Percentiles rank a stretch among this genome's conserved stretches.
Evolutionary conservation across 1,140 invertebrate species (phyloP).

Genomic region (Bombyx mori): DNA sequence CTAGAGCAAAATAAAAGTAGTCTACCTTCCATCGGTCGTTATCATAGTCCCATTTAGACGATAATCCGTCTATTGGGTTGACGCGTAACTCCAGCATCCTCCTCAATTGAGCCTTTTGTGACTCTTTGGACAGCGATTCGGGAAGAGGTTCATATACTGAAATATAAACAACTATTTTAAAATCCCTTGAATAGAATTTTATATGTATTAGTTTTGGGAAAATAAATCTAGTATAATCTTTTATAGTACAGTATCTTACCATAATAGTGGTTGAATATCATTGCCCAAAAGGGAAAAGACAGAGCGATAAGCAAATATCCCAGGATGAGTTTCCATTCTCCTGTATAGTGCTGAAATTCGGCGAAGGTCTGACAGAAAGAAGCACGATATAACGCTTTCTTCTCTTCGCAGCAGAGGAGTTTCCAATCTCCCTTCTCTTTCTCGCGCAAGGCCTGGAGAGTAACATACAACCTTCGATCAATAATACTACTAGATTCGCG

Average conservation of each 20-base stretch:
- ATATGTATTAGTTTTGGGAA: neutral
- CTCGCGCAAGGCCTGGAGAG: conserved; percentile 78
- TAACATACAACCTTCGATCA: too few relatives aligned
- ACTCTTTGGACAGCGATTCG: conserved; percentile 78
- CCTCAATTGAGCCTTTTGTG: conserved; percentile 81
- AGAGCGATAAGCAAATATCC: conserved; percentile 71
- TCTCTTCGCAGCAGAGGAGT: conserved; percentile 89
- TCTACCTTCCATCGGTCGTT: conserved; percentile 76
- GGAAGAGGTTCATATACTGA: conserved; percentile 84
- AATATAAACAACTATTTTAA: conserved; percentile 1
- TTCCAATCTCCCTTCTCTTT: conserved; percentile 98
- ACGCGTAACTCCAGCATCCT: conserved; percentile 84
- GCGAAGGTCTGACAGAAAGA: conserved; percentile 94
- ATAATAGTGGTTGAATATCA: conserved; percentile 77
- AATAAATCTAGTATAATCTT: neutral
- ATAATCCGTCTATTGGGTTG: conserved; percentile 84
- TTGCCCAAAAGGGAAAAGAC: conserved; percentile 77
- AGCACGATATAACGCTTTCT: conserved; percentile 91
- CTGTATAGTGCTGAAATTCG: conserved; percentile 90
- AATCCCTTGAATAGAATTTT: too few relatives aligned
- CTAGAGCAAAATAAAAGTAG: too few relatives aligned
- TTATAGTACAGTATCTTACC: conserved; percentile 68
- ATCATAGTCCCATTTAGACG: conserved; percentile 79
- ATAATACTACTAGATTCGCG: too few relatives aligned
- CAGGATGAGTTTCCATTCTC: conserved; percentile 87